phyloP scores from a whole-genome alignment of 2,113 vertebrate genomes.

The Scomber japonicus region DNA sequence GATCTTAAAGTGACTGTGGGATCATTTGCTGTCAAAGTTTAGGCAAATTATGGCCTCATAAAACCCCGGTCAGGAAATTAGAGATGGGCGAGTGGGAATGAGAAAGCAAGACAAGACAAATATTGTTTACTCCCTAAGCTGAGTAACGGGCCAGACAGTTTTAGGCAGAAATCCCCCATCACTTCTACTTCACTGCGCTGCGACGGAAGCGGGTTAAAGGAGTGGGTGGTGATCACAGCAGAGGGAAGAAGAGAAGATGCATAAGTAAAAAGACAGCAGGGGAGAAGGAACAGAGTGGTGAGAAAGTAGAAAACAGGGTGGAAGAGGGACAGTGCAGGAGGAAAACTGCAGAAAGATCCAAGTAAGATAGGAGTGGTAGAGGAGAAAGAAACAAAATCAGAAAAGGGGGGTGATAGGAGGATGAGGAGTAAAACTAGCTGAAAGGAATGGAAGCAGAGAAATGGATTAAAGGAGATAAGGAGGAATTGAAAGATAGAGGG shows the following conservation, averaged over 20 bases:
- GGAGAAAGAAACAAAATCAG: neutral
- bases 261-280: slow-evolving; percentile 41
- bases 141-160: slow-evolving; percentile 47
- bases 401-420: neutral
- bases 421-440: neutral
- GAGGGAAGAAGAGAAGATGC: slow-evolving; percentile 41
- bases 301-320: slow-evolving; percentile 5
- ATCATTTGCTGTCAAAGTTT: neutral
- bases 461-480: neutral
- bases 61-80: neutral
- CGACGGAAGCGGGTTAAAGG: slow-evolving; percentile 49
- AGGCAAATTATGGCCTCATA: neutral
- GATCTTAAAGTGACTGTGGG: neutral
- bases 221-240: slow-evolving; percentile 61
- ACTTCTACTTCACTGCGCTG: slow-evolving; percentile 42
- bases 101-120: slow-evolving; percentile 30
- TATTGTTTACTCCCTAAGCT: slow-evolving; percentile 13
- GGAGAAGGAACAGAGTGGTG: slow-evolving; percentile 4
- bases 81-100: neutral
- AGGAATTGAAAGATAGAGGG: neutral
- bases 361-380: neutral
- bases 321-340: neutral
- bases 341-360: neutral
- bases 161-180: slow-evolving; percentile 52
- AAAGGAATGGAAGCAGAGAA: slow-evolving; percentile 5